These are phyloP conservation scores for Pipistrellus kuhlii DNA, from an alignment of 2,797 vertebrate species.

Conservation along the genomic window DNA sequence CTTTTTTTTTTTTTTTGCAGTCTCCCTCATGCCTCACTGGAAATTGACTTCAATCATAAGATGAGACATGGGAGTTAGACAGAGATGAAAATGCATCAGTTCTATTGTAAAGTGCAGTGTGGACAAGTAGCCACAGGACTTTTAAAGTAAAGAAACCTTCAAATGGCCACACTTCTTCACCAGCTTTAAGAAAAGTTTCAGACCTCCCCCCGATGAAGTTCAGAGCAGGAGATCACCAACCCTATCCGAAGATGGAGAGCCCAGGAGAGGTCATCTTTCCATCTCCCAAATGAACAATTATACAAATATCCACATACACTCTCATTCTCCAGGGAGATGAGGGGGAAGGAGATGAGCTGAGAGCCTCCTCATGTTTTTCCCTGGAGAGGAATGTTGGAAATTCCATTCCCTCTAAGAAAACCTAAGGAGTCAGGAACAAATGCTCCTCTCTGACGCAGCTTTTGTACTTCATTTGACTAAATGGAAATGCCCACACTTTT, in stretches of 20 bases:
- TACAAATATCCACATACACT: neutral
- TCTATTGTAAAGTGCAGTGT: neutral
- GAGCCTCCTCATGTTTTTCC: neutral
- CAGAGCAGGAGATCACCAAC: too few relatives aligned
- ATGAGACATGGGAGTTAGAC: neutral
- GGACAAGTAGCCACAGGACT: neutral
- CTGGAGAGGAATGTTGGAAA: neutral
- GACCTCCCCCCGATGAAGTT: neutral
- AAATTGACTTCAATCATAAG: neutral
- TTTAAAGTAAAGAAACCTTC: neutral
- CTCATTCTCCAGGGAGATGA: neutral
- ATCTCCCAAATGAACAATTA: neutral
- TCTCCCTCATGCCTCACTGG: neutral
- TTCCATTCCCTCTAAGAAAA: neutral
- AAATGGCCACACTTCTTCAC: neutral
- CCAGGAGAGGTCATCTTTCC: neutral
- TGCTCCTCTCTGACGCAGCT: neutral
- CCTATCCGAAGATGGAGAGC: neutral
- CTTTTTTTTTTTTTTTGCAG: neutral
- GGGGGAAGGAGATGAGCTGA: neutral
- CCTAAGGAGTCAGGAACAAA: neutral
- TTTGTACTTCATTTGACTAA: neutral
- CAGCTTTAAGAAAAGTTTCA: neutral
- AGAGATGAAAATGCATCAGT: neutral
- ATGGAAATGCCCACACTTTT: neutral